Conservation (phyloP, 2,113 vertebrate genomes). For the Dromas ardeola region DNA sequence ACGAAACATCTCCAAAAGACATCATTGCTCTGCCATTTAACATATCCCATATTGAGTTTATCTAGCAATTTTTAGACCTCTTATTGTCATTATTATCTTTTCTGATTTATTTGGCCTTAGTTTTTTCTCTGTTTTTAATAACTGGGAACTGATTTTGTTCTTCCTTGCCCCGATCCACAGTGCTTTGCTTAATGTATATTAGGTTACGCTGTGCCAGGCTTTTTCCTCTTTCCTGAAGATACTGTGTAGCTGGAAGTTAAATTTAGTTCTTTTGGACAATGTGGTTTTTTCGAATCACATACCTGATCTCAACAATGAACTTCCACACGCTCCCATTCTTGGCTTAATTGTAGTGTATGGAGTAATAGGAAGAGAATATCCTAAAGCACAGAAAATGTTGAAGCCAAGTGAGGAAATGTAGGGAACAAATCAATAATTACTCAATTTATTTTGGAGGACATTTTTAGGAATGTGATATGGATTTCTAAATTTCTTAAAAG, state of each 20-base stretch:
- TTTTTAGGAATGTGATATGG: neutral
- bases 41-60: neutral
- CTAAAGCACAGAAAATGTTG: neutral
- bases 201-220: neutral
- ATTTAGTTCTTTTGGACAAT: neutral
- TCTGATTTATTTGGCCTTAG: neutral
- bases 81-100: neutral
- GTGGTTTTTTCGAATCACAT: neutral
- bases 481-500: neutral
- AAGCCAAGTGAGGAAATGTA: neutral
- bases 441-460: neutral
- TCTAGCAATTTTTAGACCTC: neutral
- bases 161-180: neutral
- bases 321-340: neutral
- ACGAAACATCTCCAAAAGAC: neutral
- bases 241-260: neutral
- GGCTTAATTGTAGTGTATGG: neutral
- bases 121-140: neutral
- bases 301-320: neutral
- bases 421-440: neutral
- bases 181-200: neutral
- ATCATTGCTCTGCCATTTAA: neutral
- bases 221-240: neutral
- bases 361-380: neutral
- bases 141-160: neutral